Evolutionary conservation across 2,888 invertebrate genomes (phyloP).

Genomic region (Orgyia antiqua): DNA sequence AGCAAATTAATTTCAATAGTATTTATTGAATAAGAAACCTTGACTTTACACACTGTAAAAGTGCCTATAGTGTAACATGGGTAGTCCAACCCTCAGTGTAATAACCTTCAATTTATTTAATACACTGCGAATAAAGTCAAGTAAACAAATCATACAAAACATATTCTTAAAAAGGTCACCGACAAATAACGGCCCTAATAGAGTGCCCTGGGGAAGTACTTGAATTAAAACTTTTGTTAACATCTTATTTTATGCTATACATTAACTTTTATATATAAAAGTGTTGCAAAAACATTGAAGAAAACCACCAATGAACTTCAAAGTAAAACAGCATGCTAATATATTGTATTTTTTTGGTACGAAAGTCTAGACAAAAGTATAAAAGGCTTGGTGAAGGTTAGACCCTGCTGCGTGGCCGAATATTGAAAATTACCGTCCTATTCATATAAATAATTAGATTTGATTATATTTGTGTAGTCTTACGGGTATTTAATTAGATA

Average conservation of each 20-base stretch:
- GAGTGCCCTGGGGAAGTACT: slow-evolving; percentile 40
- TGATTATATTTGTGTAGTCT: no score
- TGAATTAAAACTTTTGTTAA: slow-evolving; percentile 12
- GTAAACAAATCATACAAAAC: slow-evolving; percentile 41
- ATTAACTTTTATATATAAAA: slow-evolving; percentile 24
- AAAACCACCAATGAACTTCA: slow-evolving; percentile 21
- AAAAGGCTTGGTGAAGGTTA: slow-evolving; percentile 56
- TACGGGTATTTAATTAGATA: no score
- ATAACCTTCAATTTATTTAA: no score
- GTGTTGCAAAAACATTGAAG: background rate
- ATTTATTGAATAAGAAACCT: no score
- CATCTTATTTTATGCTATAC: slow-evolving; percentile 13
- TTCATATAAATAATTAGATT: slow-evolving; percentile 29
- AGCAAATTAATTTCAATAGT: no score
- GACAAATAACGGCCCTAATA: slow-evolving; percentile 41
- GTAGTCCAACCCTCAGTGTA: no score
- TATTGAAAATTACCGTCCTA: slow-evolving; percentile 42
- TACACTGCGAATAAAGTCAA: no score
- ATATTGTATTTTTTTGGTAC: slow-evolving; percentile 28
- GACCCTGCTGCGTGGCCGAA: slow-evolving; percentile 33
- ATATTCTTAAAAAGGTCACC: slow-evolving; percentile 57
- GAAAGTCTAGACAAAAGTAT: slow-evolving; percentile 40
- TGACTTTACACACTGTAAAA: no score
- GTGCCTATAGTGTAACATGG: no score
- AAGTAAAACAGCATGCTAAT: slow-evolving; percentile 6